phyloP scores from a whole-genome alignment of 2,888 invertebrate species.

The Drosophila longiperda region DNA sequence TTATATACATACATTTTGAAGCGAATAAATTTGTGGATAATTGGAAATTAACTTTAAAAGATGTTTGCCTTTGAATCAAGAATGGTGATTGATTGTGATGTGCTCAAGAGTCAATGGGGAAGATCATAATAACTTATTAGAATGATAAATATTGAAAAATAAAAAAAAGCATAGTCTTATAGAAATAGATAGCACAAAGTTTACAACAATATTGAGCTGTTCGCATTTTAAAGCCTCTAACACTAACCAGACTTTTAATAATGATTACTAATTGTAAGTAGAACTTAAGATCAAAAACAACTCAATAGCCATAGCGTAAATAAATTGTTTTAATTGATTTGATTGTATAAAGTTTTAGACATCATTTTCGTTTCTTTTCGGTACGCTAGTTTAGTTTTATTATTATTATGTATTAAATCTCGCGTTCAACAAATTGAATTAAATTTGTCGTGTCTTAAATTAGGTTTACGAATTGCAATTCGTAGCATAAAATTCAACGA shows the following conservation, averaged over 20 bases:
- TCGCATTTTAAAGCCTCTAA: conserved; percentile 6
- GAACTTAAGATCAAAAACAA: conserved; percentile 29
- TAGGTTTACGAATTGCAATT: conserved; percentile 42
- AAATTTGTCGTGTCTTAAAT: conserved; percentile 39
- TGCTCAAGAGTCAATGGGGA: neutral
- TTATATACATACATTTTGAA: conserved; percentile 67
- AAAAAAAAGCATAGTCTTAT: neutral
- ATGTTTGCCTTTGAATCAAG: neutral
- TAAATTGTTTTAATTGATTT: conserved; percentile 19
- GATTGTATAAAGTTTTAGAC: conserved; percentile 3
- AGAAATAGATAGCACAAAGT: conserved; percentile 3
- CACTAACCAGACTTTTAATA: conserved; percentile 2
- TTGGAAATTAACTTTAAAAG: conserved; percentile 61
- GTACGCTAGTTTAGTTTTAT: conserved; percentile 9
- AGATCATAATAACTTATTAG: neutral
- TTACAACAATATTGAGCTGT: conserved; percentile 23
- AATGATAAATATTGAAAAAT: neutral
- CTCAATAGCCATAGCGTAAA: conserved; percentile 15
- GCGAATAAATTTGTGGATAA: conserved; percentile 79
- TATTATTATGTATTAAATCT: conserved; percentile 21
- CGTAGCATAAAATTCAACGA: conserved; percentile 38
- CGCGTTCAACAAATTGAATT: conserved; percentile 25
- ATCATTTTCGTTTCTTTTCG: conserved; percentile 8
- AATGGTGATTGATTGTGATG: neutral
- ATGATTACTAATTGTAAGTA: conserved; percentile 4